These are phyloP conservation scores for Dipodomys merriami DNA, from an alignment of 2,113 vertebrate species.

Conservation along the genomic window DNA sequence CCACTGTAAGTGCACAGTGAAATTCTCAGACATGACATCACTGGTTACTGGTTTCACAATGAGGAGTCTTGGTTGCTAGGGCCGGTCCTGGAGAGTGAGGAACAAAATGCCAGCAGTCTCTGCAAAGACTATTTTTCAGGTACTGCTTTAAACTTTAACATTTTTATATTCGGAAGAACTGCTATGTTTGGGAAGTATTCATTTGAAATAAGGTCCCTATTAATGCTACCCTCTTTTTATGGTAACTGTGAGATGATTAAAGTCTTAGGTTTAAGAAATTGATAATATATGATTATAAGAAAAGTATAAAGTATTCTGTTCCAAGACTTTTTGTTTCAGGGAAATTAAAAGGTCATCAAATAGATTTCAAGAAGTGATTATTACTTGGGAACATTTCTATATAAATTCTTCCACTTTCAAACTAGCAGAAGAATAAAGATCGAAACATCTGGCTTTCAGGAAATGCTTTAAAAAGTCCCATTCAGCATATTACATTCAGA, in stretches of 20 bases:
- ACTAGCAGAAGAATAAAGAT: constrained; percentile 9
- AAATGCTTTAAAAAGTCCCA: neutral
- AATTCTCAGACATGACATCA: constrained; percentile 75
- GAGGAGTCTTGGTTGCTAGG: neutral
- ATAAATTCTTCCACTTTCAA: constrained; percentile 5
- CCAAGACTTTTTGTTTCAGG: neutral
- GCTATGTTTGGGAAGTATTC: neutral
- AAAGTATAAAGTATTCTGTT: neutral
- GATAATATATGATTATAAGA: neutral
- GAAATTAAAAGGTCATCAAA: constrained; percentile 26
- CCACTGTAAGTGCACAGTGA: constrained; percentile 44
- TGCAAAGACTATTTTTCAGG: neutral
- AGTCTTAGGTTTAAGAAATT: neutral
- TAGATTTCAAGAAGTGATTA: constrained; percentile 19
- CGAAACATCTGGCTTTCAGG: neutral
- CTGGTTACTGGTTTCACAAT: constrained; percentile 76
- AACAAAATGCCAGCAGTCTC: neutral
- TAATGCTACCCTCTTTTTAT: constrained; percentile 19
- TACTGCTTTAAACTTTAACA: neutral
- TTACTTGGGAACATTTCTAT: constrained; percentile 26
- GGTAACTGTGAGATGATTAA: neutral
- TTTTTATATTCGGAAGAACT: neutral
- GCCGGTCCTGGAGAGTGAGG: neutral
- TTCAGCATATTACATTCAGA: neutral
- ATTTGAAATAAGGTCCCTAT: neutral